Percentiles rank a stretch among this genome's conserved stretches.
These are phyloP conservation scores for Dermatemys mawii DNA, from an alignment of 2,113 vertebrate species.

Conservation along the genomic window DNA sequence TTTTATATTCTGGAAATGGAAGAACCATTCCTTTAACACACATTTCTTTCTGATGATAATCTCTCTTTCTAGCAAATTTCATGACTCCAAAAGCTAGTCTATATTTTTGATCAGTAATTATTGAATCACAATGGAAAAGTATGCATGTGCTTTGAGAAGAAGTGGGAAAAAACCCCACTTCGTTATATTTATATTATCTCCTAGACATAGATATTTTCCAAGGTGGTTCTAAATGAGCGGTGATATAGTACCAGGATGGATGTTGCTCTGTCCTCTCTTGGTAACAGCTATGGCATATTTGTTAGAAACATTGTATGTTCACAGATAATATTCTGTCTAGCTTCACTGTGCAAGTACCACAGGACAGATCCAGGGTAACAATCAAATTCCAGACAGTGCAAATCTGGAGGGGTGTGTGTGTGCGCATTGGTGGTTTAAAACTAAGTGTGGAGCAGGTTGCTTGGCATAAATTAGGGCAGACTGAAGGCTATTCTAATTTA, in stretches of 20 bases:
- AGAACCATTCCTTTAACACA: slow-evolving; percentile 76
- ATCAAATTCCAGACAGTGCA: neutral
- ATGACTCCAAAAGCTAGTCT: slow-evolving; percentile 73
- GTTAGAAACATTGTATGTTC: rapidly evolving
- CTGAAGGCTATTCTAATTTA: neutral
- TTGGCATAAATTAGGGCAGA: too few species aligned
- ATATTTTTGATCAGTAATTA: slow-evolving; percentile 78
- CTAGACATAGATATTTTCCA: neutral
- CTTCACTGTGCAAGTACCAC: neutral
- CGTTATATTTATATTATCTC: slow-evolving; percentile 59
- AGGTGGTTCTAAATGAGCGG: slow-evolving; percentile 54
- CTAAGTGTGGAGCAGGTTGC: too few species aligned
- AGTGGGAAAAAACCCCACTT: slow-evolving; percentile 20
- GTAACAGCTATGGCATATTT: neutral
- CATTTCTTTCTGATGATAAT: slow-evolving; percentile 75
- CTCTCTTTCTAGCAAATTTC: slow-evolving; percentile 66
- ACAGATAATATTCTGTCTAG: neutral
- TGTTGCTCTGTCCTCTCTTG: neutral
- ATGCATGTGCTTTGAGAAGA: slow-evolving; percentile 25
- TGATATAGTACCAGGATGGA: neutral
- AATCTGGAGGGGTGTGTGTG: too few species aligned
- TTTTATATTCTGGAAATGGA: slow-evolving; percentile 73
- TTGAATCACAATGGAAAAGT: slow-evolving; percentile 70
- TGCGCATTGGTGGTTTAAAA: neutral
- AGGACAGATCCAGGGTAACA: neutral